Evolutionary conservation across 2,888 invertebrate species (phyloP), one percentile per base, ranked within the genome.

Genomic region (Magallana nippona): DNA sequence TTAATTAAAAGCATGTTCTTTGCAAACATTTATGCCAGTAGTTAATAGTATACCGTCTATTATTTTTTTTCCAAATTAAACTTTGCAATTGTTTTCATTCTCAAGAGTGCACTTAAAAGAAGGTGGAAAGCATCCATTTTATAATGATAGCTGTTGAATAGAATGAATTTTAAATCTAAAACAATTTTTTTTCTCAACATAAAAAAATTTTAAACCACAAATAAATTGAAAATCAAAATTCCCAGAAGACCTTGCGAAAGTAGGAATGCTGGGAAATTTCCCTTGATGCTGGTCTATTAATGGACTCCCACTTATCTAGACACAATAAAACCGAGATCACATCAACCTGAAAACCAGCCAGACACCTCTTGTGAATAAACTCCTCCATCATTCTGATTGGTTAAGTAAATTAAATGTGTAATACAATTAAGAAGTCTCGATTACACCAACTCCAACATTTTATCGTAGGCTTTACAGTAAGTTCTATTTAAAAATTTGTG

Each of bases 191-290:
- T 44, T 44, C 44, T 44, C 44, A 44, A 44, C 44, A 44, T 44
- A 44, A 44, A 44, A 44, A 44, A 5, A 8, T 44, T 44, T 44
- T 5, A 44, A 44, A 5, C 44, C 44, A 44, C 60, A 15, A 60
- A 1, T n/a, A 11, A 60, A 60, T n/a, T n/a, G n/a, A 60, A 60
- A 60, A 27, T 11, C 27, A 32, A 8, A 11, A 27, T 71, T 27
- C 71, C 71, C 71, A 71, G 15, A 71, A 71, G 71, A 15, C 27
- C 13, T 11, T 10, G 32, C 15, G 15, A 10, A 27, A 27, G 71
- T 71, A 32, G 22, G 71, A 71, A 71, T 71, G 15, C 27, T 71
- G 71, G 71, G 27, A 71, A 32, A 71, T 71, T 71, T 71, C 71
- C 71, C 71, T 10, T 27, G 71, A 71, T 27, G 32, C 27, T 71